Percentiles rank a stretch among this genome's conserved stretches.
Evolutionary conservation across 2,113 vertebrate genomes (phyloP).

Genomic region (Brachyhypopomus occidentalis): DNA sequence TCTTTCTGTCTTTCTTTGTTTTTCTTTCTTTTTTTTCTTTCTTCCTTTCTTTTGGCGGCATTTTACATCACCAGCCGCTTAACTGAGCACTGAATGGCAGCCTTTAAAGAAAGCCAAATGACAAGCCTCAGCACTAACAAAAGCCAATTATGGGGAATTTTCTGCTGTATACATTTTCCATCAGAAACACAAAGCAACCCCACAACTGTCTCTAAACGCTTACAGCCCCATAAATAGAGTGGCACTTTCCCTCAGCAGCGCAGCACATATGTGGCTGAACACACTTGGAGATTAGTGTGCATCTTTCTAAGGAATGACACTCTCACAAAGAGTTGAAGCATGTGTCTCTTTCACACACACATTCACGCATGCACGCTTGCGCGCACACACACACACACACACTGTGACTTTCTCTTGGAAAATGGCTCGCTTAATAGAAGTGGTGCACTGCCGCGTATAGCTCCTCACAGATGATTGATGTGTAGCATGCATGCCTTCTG

Average conservation of each 20-base stretch:
- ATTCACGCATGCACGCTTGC: not conserved
- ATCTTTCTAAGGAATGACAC: conserved; percentile 57
- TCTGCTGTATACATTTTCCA: conserved; percentile 61
- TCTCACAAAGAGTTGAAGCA: conserved; percentile 49
- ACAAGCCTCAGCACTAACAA: conserved; percentile 62
- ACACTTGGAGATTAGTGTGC: conserved; percentile 59
- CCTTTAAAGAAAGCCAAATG: conserved; percentile 62
- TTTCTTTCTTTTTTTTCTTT: not conserved
- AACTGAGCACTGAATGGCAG: conserved; percentile 49
- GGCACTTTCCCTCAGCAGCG: conserved; percentile 46
- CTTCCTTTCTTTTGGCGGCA: conserved; percentile 35
- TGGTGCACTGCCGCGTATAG: conserved; percentile 58
- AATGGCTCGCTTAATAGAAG: conserved; percentile 26
- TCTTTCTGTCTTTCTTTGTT: conserved; percentile 5
- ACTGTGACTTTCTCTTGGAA: not conserved
- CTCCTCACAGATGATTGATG: conserved; percentile 66
- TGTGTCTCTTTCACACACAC: not conserved
- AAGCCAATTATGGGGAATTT: conserved; percentile 68
- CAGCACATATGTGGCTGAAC: conserved; percentile 21
- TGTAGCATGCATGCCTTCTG: conserved; percentile 57
- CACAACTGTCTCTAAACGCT: conserved; percentile 47
- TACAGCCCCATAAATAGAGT: conserved; percentile 60
- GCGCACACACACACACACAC: not conserved
- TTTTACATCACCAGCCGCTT: conserved; percentile 52
- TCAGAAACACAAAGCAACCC: conserved; percentile 64